phyloP scores from a whole-genome alignment of 2,113 vertebrate genomes.

The Toxotes chatareus region DNA sequence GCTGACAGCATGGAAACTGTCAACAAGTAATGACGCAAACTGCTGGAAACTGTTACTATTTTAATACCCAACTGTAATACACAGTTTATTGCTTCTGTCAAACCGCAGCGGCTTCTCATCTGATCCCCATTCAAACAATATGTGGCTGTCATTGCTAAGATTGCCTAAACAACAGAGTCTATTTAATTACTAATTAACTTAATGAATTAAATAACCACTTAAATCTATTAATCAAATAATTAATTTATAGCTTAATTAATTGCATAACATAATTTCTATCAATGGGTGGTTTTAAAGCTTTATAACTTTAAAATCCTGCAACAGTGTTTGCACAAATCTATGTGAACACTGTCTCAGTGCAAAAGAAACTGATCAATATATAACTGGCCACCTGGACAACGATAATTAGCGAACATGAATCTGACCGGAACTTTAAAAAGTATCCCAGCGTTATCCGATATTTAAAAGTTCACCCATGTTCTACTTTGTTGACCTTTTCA shows the following conservation, averaged over 20 bases:
- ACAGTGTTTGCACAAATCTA: not conserved
- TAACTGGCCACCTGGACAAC: too few relatives aligned
- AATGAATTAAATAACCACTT: too few relatives aligned
- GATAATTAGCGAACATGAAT: too few relatives aligned
- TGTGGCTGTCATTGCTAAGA: not conserved
- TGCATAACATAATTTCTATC: too few relatives aligned
- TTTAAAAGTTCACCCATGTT: not conserved
- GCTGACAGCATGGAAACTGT: conserved; percentile 34
- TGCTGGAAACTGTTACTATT: not conserved
- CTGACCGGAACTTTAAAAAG: not conserved
- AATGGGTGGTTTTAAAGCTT: not conserved
- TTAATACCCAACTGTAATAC: not conserved
- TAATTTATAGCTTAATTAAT: too few relatives aligned
- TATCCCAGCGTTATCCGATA: not conserved
- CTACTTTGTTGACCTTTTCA: not conserved
- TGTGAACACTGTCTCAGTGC: too few relatives aligned
- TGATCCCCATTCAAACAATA: not conserved
- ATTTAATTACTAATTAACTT: not conserved
- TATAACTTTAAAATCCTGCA: too few relatives aligned
- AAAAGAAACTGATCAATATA: too few relatives aligned
- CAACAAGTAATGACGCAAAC: conserved; percentile 6
- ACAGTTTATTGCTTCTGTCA: not conserved
- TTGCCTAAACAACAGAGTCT: not conserved
- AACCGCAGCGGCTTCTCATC: not conserved
- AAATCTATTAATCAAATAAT: too few relatives aligned